Base-by-base conservation (phyloP, 2,888 invertebrate genomes). In the Odontomyia ornata region DNA sequence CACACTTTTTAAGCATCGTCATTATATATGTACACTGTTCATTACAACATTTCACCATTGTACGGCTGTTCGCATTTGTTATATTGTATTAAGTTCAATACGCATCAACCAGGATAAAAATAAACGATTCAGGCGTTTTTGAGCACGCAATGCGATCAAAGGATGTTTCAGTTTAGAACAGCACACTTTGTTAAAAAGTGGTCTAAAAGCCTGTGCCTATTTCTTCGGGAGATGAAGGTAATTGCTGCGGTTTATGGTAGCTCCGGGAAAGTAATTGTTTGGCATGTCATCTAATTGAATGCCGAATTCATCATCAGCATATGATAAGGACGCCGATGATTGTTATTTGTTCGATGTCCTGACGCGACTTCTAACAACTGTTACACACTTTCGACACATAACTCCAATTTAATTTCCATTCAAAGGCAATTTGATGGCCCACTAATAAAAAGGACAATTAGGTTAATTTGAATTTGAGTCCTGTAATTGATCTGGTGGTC, bases 381-480 rank as follows among this genome's bases (percentile, higher is more conserved):
- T 73, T 73, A 73, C 43, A 36, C 73, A 60, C 13, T 57, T 36
- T 71, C n/a, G 28, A 23, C 46, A 21, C 30, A 28, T 30, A n/a
- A 15, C 52, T 52, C n/a, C 28, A 56, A 25, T 73, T 73, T 60
- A 21, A 43, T 60, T 60, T 73, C 73, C 73, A 60, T 52, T 73
- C 57, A 28, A 36, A 76, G 57, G 57, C 69, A 76, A 76, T 76
- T 76, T 76, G 71, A 69, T 69, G 76, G 76, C 28, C 57, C 60
- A 69, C 69, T 76, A 76, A 76, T 76, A 76, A 76, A 76, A 76
- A 69, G 76, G 76, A 76, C 76, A 69, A 69, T 76, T 71, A 76
- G 60, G n/a, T 18, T 69, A 69, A 76, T 69, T 76, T 52, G 76
- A 69, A 76, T 76, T 60, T 46, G 62, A 23, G 43, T 62, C 47